These are phyloP conservation scores for Ditula angustiorana DNA, from an alignment of 2,888 invertebrate genomes.

Conservation along the genomic window DNA sequence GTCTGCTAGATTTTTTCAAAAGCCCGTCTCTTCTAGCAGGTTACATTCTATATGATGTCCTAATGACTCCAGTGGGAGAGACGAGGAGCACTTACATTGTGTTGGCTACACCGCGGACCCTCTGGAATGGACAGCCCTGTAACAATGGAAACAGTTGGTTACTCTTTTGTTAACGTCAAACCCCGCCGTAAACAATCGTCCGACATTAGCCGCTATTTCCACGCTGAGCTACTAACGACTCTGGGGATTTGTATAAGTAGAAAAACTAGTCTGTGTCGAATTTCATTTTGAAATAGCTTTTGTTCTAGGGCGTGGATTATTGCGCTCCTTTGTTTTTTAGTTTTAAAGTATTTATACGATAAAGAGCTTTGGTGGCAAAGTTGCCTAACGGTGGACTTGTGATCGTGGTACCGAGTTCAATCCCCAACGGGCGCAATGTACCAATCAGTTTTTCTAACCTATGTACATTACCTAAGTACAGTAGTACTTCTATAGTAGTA, in stretches of 20 bases:
- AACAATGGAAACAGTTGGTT: constrained; percentile 33
- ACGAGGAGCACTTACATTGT: constrained; percentile 30
- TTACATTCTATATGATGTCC: too few species aligned
- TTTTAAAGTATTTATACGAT: too few species aligned
- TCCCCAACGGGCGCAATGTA: too few species aligned
- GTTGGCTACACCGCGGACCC: constrained; percentile 3
- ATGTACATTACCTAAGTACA: too few species aligned
- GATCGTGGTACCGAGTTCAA: too few species aligned
- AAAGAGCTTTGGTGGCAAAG: too few species aligned
- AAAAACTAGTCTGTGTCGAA: neutral
- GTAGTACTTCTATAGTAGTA: too few species aligned
- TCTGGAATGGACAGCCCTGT: constrained; percentile 23
- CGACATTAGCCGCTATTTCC: neutral
- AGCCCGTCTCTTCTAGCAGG: too few species aligned
- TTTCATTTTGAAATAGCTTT: constrained; percentile 4
- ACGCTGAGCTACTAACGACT: neutral
- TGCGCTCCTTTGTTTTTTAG: neutral
- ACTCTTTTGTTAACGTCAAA: constrained; percentile 9
- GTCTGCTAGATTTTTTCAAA: too few species aligned
- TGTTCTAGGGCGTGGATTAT: neutral
- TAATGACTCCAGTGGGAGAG: neutral
- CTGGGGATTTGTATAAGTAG: neutral
- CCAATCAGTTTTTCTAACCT: too few species aligned
- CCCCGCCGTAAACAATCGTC: neutral
- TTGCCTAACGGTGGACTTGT: too few species aligned